Base-by-base conservation (phyloP, 2,797 vertebrate species). In the Scleropages formosus region DNA sequence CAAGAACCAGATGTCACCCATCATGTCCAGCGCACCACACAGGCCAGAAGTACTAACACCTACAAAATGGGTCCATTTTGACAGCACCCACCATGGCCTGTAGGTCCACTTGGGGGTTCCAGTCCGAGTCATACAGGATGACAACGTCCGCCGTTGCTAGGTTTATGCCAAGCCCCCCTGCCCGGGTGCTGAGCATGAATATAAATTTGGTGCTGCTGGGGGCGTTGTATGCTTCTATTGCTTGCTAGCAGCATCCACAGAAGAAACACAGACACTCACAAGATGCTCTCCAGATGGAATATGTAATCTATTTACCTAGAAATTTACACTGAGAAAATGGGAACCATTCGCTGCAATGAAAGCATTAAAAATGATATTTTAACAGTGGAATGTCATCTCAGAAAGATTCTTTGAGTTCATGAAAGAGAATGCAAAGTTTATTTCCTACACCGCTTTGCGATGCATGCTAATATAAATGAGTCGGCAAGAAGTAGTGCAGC, bases 41-140 rank as follows among this genome's bases (percentile, higher is more conserved):
- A 4, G 16, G n/a, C 9, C 9, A 4, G 9, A 18, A 61, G 15
- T 20, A 20, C 20, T 2, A 11, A 20, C 18, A 20, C 18, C 18
- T 4, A 20, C 1, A n/a, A 64, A 12, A 12, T 3, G 74, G 78
- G 18, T 3, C 10, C 18, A 73, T 46, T 80, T 58, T 11, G 15
- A 53, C 49, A 3, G 22, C 24, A 86, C 90, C 63, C 84, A 99
- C 98, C 97, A 99, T 99, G 75, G 97, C 97, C 85, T 99, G 98
- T 78, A 99, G 95, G 84, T 99, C 97, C 3, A 99, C 98, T 90
- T 99, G 98, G 31, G 98, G 98, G 85, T 99, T 99, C 97, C 98
- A 99, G 89, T 99, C 97, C 3, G 97, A 99, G 89, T 99, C 98
- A 62, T 97, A 99, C 10, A 99, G 92, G 87, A 99, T 98, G 70